phyloP scores from a whole-genome alignment of 1,140 invertebrate species.

The Pseudomyrmex dendroicus region DNA sequence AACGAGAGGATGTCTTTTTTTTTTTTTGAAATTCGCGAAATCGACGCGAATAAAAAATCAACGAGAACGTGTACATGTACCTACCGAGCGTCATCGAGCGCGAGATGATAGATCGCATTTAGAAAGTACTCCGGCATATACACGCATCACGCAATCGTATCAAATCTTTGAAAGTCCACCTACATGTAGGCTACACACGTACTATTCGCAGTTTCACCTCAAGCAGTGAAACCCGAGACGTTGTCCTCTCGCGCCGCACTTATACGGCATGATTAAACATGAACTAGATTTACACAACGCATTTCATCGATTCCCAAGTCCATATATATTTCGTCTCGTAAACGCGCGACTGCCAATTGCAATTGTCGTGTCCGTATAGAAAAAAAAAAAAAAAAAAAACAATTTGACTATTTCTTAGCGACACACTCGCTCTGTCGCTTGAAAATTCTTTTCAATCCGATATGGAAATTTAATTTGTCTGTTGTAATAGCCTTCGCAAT shows the following conservation, averaged over 20 bases:
- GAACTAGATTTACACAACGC: conserved; percentile 47
- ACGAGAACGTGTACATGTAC: conserved; percentile 1
- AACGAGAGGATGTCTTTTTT: too few relatives aligned
- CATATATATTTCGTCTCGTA: not conserved
- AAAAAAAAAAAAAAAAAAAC: too few relatives aligned
- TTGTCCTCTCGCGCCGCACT: conserved; percentile 61
- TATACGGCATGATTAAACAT: conserved; percentile 54
- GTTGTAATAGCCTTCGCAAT: not conserved
- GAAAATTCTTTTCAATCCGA: not conserved
- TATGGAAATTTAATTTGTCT: not conserved
- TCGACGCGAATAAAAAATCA: conserved; percentile 27
- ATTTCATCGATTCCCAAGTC: conserved; percentile 7
- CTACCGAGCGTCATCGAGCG: conserved; percentile 42
- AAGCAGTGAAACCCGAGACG: conserved; percentile 71
- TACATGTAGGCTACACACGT: conserved; percentile 61
- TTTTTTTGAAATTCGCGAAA: not conserved
- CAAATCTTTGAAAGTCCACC: conserved; percentile 74
- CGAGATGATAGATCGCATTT: conserved; percentile 71
- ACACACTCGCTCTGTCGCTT: too few relatives aligned
- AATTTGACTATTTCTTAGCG: too few relatives aligned
- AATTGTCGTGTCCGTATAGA: too few relatives aligned
- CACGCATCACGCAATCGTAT: conserved; percentile 72
- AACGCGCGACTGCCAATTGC: not conserved
- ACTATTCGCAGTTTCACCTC: conserved; percentile 70
- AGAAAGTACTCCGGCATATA: conserved; percentile 66